Base-by-base conservation (phyloP, 2,888 invertebrate species). In the Scaeva pyrastri region DNA sequence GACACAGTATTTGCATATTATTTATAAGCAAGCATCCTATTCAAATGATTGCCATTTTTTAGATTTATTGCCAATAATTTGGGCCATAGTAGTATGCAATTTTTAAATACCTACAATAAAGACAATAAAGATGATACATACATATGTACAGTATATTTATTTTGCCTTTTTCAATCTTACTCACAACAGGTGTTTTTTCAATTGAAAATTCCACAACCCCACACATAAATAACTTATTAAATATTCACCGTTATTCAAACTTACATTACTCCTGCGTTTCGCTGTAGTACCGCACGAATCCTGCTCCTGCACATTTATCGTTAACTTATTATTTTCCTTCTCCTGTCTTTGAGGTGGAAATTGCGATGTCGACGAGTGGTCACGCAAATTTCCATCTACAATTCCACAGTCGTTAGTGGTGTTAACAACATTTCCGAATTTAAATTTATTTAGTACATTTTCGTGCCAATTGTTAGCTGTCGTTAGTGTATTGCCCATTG, bases 381-480 rank as follows among this genome's bases (percentile, higher is more conserved):
- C 80, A 72, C 52, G 72, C 72, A 73, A 72, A 48, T 74, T 55
- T 3, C 10, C 36, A 36, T 48, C 48, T 2, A 45, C 43, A 60
- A 52, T 16, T 14, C 12, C 58, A 58, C 43, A 58, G 19, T 73
- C 68, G 78, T 68, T 62, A 26, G 60, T 11, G 21, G 45, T 60
- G 68, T 71, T 77, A 68, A 41, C 74, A 74, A 36, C 58, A 64
- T 64, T 80, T 21, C 64, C 81, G 58, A 70, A 74, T 78, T 81
- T 81, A 2, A 86, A 74, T 78, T 82, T 86, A 71, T 78, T 64
- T 16, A 78, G 77, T 56, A 86, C 81, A 58, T 86, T 86, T 74
- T 86, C 86, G 36, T 78, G 86, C 86, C 81, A 86, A 71, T 74
- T 74, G 73, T 78, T 74, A n/a, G 74, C 81, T 39, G 86, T 74